Evolutionary conservation across 2,888 invertebrate species (phyloP).

Genomic region (Notodonta ziczac): DNA sequence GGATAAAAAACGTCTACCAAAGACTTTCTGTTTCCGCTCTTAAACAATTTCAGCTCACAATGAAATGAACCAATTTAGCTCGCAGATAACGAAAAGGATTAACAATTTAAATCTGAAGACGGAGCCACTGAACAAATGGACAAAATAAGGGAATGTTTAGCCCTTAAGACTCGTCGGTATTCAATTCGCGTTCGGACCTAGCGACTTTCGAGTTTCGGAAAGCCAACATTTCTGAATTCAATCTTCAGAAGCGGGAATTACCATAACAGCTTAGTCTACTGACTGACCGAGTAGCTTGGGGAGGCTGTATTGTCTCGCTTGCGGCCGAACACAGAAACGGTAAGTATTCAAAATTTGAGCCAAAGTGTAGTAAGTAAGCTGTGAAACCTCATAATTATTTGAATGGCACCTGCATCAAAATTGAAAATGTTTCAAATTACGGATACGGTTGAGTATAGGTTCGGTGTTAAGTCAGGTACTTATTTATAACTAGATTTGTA

Average conservation of each 20-base stretch:
- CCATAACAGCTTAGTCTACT: too few species aligned
- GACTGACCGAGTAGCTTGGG: too few species aligned
- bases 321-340: too few species aligned
- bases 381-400: too few species aligned
- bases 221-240: not conserved
- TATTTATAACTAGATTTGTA: too few species aligned
- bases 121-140: conserved; percentile 49
- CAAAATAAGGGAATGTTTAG: conserved; percentile 49
- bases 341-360: too few species aligned
- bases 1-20: conserved; percentile 16
- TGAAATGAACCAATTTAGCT: conserved; percentile 61
- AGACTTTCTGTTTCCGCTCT: conserved; percentile 8
- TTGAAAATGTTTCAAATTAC: too few species aligned
- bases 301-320: too few species aligned
- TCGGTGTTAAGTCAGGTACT: too few species aligned
- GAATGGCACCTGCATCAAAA: too few species aligned
- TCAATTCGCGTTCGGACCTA: conserved; percentile 44
- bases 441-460: too few species aligned
- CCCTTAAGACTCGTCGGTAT: conserved; percentile 39
- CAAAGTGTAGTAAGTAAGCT: too few species aligned
- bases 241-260: conserved; percentile 8
- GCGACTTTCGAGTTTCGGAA: not conserved
- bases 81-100: conserved; percentile 52
- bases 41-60: conserved; percentile 38
- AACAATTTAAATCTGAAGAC: conserved; percentile 48